Evolutionary conservation across 2,797 vertebrate species (phyloP), one percentile per base, ranked within the genome.

Genomic region (Sebastes goodei): DNA sequence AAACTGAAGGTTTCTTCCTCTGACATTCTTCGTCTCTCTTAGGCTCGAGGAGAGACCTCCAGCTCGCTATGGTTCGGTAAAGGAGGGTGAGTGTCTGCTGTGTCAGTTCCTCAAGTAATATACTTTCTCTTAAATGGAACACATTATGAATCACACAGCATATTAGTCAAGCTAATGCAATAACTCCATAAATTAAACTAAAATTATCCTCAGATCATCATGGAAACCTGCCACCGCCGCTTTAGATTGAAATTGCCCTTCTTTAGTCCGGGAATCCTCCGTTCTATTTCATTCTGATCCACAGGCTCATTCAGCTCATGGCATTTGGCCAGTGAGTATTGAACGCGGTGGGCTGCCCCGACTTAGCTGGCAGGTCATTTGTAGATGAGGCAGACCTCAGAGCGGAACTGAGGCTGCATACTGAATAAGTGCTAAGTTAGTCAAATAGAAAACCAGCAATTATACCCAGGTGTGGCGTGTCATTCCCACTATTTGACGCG

Each of bases 21-120:
- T 86, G 61, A 82, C 5, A 12, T 80, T 71, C 12, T 71, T 63
- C 56, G 59, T 86, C 17, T 88, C 79, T 64, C 73, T 73, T 91
- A 99, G 98, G 97, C 97, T 66, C 97, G 97, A 3, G 98, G 98
- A 88, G 98, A 99, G 92, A 96, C 97, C 4, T 94, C 96, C 88
- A 97, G 89, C 93, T 99, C 98, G 0, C 91, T 99, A 2, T 99
- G 98, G 98, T 99, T 99, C 92, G 95, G 96, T 93, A 96, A 96
- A 90, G 95, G 95, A 91, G 96, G 96, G 95, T 96, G 82, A 94
- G 96, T 94, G 32, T 77, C 27, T 49, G 10, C 52, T 61, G 21
- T 60, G 21, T 60, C 66, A 42, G 2, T 74, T 80, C 11, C n/a
- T 56, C 9, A 56, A 35, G 17, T 57, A 10, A 29, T 74, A 10